Evolutionary conservation across 2,113 vertebrate species (phyloP).

Genomic region (Mastomys natalensis): DNA sequence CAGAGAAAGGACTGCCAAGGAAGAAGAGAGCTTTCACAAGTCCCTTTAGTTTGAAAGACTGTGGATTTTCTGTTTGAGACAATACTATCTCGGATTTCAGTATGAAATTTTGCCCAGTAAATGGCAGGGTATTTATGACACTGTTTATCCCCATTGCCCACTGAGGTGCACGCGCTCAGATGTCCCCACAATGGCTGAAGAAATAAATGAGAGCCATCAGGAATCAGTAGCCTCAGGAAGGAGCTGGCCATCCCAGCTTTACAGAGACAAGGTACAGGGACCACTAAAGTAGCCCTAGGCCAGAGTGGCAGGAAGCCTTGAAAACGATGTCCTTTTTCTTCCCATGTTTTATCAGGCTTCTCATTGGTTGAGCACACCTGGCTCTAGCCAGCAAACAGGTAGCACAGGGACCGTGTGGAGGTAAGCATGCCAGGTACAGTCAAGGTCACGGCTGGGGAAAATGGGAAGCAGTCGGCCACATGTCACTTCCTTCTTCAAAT

Average conservation of each 20-base stretch:
- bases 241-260: fast-evolving
- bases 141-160: background rate
- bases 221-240: background rate
- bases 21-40: background rate
- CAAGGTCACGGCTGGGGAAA: too few species aligned
- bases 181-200: background rate
- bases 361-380: background rate
- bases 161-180: background rate
- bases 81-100: background rate
- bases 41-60: background rate
- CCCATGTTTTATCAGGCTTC: background rate
- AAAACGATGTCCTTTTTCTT: background rate
- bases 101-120: background rate
- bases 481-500: background rate
- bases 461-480: background rate
- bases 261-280: background rate
- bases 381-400: background rate
- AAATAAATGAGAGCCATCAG: background rate
- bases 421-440: background rate
- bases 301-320: background rate
- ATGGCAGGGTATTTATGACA: background rate
- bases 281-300: too few species aligned
- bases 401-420: background rate
- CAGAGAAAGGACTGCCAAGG: background rate
- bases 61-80: background rate